Evolutionary conservation across 2,797 vertebrate species (phyloP).

Genomic region (Clamator glandarius): DNA sequence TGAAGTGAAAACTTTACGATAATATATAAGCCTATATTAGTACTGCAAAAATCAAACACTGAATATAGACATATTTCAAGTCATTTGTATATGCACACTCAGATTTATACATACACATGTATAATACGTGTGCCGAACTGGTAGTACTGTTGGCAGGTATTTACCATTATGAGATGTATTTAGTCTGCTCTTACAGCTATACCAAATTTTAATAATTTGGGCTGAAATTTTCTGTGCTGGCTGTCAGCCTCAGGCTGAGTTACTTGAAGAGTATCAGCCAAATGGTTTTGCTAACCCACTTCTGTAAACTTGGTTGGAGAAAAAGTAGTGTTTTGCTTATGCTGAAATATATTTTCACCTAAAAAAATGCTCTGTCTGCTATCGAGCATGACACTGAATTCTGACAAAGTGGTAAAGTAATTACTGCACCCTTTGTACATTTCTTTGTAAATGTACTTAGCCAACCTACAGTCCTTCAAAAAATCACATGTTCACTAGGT

Average conservation of each 20-base stretch:
- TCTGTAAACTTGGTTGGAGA: conserved; percentile 14
- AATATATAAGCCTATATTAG: neutral
- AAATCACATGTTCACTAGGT: neutral
- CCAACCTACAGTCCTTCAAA: neutral
- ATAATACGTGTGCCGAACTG: neutral
- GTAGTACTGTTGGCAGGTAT: neutral
- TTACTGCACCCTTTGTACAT: neutral
- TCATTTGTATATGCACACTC: neutral
- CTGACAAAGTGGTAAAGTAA: neutral
- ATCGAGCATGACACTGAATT: neutral
- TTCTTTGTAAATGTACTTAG: neutral
- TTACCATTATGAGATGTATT: neutral
- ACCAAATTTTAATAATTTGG: conserved; percentile 22
- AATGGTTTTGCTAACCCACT: conserved; percentile 32
- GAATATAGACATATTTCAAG: neutral
- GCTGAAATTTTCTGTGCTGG: conserved; percentile 17
- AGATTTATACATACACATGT: neutral
- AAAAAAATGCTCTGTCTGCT: neutral
- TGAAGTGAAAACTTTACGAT: neutral
- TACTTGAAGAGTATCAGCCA: conserved; percentile 15
- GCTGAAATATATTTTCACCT: neutral
- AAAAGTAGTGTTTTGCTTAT: conserved; percentile 9
- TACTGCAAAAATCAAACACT: neutral
- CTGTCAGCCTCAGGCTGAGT: conserved; percentile 16
- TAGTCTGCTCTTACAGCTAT: neutral